Base-by-base conservation (phyloP, 2,797 vertebrate species). In the Peromyscus melanophrys region DNA sequence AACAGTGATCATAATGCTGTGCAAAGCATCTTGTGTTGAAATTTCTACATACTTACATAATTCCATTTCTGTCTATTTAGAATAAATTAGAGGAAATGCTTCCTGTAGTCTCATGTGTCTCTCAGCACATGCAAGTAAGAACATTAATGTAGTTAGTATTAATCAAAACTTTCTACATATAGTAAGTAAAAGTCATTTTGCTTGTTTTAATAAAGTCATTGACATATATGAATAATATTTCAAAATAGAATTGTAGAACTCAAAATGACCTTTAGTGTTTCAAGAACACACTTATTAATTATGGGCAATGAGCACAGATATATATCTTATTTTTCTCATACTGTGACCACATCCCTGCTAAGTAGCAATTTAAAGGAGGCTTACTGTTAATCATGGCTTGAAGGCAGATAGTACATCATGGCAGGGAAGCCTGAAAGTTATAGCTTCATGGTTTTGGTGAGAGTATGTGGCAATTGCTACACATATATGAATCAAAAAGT, bases 211-310 rank as follows among this genome's bases (percentile, higher is more conserved):
- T 86, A 69, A 94, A 90, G 27, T 10, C 57, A 77, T 16, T 82
- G 23, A 37, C 46, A n/a, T 87, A 29, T 40, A 6, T 78, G 71
- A 87, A 78, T 40, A 77, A 85, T 69, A 87, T 82, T 96, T 75
- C 16, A 34, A 78, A 84, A 91, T 37, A 34, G 4, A 92, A 87
- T 31, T 75, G 1, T 29, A 78, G 40, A 81, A n/a, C 16, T 55
- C 52, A 92, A 91, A 69, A 65, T n/a, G 8, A 3, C 13, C 16
- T 57, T 17, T 49, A 8, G 14, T 77, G 17, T 90, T 85, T 96
- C 40, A 96, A 90, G 19, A 43, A 77, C 14, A 75, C 21, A 67
- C 4, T 49, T 19, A 40, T 34, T 23, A 25, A 86, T 31, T 27
- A 76, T 59, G 7, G 93, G 16, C 25, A 49, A 81, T 76, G 71